These are phyloP conservation scores for Suillia variegata DNA, from an alignment of 2,888 invertebrate genomes.

Conservation along the genomic window DNA sequence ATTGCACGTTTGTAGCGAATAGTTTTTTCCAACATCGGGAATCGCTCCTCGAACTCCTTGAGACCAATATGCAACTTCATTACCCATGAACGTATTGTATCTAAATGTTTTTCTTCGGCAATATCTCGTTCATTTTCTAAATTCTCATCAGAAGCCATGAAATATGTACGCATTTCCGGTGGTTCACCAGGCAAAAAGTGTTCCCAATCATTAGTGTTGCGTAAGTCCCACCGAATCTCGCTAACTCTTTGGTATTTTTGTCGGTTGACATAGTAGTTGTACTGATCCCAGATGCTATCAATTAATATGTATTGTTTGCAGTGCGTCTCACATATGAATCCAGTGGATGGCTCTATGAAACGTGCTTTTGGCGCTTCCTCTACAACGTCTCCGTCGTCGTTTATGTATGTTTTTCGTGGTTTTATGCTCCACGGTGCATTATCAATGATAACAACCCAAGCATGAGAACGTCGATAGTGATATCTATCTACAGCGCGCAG, in stretches of 20 bases:
- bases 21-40: constrained; percentile 73
- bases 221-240: constrained; percentile 69
- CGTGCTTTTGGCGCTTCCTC: constrained; percentile 62
- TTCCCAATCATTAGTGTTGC: constrained; percentile 70
- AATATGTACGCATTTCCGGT: constrained; percentile 56
- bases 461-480: constrained; percentile 75
- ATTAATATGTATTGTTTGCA: constrained; percentile 73
- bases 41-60: constrained; percentile 71
- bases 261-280: constrained; percentile 81
- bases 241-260: constrained; percentile 65
- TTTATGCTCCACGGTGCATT: constrained; percentile 56
- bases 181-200: constrained; percentile 76
- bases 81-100: constrained; percentile 79
- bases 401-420: constrained; percentile 38
- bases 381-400: constrained; percentile 50
- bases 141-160: constrained; percentile 61
- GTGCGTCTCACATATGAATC: constrained; percentile 66
- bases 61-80: constrained; percentile 67
- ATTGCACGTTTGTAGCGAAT: constrained; percentile 75
- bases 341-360: constrained; percentile 87
- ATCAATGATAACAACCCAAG: constrained; percentile 77
- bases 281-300: constrained; percentile 85
- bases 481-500: constrained; percentile 69
- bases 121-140: constrained; percentile 62
- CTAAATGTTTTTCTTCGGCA: constrained; percentile 71